Percentiles rank a stretch among this genome's conserved stretches.
Conservation (phyloP, 2,797 vertebrate genomes). For the Acanthiza pusilla region DNA sequence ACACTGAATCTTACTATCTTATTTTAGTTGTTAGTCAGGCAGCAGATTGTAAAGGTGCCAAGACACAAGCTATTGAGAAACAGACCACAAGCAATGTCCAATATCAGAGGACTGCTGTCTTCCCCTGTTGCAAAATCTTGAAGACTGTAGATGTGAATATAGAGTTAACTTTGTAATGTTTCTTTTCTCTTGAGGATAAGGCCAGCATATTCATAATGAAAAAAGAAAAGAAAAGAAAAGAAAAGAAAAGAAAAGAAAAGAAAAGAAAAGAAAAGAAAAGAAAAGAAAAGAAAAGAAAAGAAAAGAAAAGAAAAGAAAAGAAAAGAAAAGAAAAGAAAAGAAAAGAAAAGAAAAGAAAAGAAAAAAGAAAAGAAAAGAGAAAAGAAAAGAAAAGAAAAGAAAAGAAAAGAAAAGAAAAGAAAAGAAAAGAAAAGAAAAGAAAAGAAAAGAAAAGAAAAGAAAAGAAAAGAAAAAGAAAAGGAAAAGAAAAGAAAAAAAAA, state of each 20-base stretch:
- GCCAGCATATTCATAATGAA: not conserved
- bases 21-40: not conserved
- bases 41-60: not conserved
- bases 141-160: not conserved
- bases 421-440: not conserved
- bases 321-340: not conserved
- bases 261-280: not conserved
- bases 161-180: not conserved
- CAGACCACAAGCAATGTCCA: not conserved
- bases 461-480: not conserved
- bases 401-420: not conserved
- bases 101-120: not conserved
- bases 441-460: not conserved
- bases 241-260: not conserved
- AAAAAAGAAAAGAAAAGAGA: not conserved
- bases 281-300: not conserved
- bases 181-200: not conserved
- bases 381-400: not conserved
- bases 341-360: not conserved
- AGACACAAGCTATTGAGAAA: not conserved
- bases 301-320: not conserved
- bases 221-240: not conserved
- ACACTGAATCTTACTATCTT: not conserved
- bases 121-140: not conserved
- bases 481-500: not conserved